Percentiles rank a stretch among this genome's conserved stretches.
phyloP scores from a whole-genome alignment of 1,140 invertebrate species.

The Wasmannia auropunctata region DNA sequence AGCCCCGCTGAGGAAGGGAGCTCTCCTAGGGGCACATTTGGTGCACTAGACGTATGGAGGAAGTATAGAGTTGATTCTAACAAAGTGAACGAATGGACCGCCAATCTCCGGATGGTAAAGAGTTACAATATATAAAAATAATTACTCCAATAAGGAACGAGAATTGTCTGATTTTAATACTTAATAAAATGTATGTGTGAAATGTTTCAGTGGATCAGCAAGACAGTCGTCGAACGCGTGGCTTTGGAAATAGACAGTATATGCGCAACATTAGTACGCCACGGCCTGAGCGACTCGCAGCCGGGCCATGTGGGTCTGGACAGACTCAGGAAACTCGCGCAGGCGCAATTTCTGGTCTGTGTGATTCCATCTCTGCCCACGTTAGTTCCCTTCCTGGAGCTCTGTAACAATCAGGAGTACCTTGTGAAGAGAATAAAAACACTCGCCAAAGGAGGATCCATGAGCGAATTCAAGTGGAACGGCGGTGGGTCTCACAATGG shows the following conservation, averaged over 20 bases:
- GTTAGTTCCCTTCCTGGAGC: conserved; percentile 92
- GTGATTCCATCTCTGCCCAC: conserved; percentile 89
- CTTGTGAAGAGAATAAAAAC: conserved; percentile 90
- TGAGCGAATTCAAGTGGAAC: conserved; percentile 94
- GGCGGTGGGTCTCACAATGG: conserved; percentile 89
- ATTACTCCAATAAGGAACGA: not conserved
- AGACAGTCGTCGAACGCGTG: conserved; percentile 90
- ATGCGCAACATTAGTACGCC: conserved; percentile 88
- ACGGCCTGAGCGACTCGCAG: conserved; percentile 89
- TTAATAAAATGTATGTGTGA: conserved; percentile 34
- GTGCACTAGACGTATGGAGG: conserved; percentile 86
- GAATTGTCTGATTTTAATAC: not conserved
- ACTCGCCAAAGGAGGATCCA: conserved; percentile 91
- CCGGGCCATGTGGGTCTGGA: conserved; percentile 90
- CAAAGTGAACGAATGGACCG: conserved; percentile 88
- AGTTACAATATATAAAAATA: conserved; percentile 34
- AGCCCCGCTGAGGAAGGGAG: conserved; percentile 86
- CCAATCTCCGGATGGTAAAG: conserved; percentile 88
- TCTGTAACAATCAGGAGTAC: conserved; percentile 93
- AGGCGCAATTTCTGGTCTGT: conserved; percentile 87
- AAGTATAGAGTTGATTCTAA: conserved; percentile 87
- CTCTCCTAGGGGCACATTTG: conserved; percentile 83
- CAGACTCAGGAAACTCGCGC: conserved; percentile 89
- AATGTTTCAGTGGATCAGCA: conserved; percentile 90
- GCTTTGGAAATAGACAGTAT: conserved; percentile 90